These are phyloP conservation scores for Lasioglossum morio DNA, from an alignment of 2,888 invertebrate species.

Conservation along the genomic window DNA sequence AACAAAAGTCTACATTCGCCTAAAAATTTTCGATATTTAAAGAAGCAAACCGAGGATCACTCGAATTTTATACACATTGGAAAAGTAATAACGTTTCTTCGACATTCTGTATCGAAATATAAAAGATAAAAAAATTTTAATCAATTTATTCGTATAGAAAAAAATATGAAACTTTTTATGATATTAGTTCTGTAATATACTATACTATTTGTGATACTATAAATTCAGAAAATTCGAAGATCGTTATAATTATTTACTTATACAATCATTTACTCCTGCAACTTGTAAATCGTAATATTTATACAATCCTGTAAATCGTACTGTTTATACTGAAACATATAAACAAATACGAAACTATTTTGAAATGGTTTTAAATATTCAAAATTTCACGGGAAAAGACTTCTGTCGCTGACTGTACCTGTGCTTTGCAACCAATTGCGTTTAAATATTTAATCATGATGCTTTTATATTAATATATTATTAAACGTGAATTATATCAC, in stretches of 20 bases:
- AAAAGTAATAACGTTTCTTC: not conserved
- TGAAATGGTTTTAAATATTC: not conserved
- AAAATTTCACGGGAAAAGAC: not conserved
- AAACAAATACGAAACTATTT: not conserved
- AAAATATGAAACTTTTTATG: not conserved
- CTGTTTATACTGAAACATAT: not conserved
- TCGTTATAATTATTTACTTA: too few relatives aligned
- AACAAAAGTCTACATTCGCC: not conserved
- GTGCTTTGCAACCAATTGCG: not conserved
- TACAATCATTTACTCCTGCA: not conserved
- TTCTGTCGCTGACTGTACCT: not conserved
- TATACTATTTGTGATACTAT: not conserved
- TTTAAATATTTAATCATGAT: not conserved
- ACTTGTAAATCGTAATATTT: not conserved
- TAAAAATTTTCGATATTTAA: not conserved
- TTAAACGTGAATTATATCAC: not conserved
- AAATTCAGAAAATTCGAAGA: not conserved
- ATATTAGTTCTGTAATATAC: not conserved
- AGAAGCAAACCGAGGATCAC: not conserved
- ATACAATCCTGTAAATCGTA: not conserved
- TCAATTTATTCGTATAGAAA: not conserved
- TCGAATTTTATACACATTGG: not conserved
- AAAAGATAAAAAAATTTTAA: not conserved
- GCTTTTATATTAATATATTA: not conserved
- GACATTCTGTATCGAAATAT: not conserved